Base-by-base conservation (phyloP, 1,140 invertebrate genomes). In the Ruditapes philippinarum region DNA sequence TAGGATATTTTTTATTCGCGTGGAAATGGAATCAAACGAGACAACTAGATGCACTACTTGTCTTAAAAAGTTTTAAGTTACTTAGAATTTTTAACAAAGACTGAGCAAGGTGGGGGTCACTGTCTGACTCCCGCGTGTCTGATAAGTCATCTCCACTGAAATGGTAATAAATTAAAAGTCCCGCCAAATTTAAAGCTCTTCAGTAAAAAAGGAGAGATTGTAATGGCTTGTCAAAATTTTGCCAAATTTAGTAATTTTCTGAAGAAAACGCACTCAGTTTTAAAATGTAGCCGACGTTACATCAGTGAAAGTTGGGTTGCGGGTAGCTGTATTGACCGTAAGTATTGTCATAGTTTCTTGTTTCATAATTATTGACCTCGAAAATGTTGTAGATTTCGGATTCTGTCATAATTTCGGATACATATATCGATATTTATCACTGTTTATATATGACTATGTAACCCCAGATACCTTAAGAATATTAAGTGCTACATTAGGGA, bases 301-400 rank as follows among this genome's bases (percentile, higher is more conserved):
- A 68, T 83, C 36, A 82, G 74, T 45, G 84, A 89, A n/a, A 84
- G 88, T 31, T 90, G 78, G 86, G 83, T 93, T 14, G 62, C 89
- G 19, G 91, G 92, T 73, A 93, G 91, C 42, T 93, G 92, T 51
- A 91, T 93, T 86, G 91, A 93, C 85, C 89, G 92, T 93, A 84
- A 88, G 89, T 88, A 49, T 79, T 25, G 60, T 42, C 4, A 33
- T 9, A 4, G 31, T n/a, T 33, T 57, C 9, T 1, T 54, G 33
- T 51, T 49, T 0, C 38, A 31, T 51, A 25, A 31, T 1, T 25
- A 22, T 12, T 78, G 74, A 78, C 74, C 49, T 78, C 74, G 1
- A 78, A 25, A 51, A 54, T 0, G 49, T 12, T 54, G 19, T 14
- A 19, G 1, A 3, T 33, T 57, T 19, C 45, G 74, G 74, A 78